Base-by-base conservation (phyloP, 2,888 invertebrate species). In the Lymantria dispar region DNA sequence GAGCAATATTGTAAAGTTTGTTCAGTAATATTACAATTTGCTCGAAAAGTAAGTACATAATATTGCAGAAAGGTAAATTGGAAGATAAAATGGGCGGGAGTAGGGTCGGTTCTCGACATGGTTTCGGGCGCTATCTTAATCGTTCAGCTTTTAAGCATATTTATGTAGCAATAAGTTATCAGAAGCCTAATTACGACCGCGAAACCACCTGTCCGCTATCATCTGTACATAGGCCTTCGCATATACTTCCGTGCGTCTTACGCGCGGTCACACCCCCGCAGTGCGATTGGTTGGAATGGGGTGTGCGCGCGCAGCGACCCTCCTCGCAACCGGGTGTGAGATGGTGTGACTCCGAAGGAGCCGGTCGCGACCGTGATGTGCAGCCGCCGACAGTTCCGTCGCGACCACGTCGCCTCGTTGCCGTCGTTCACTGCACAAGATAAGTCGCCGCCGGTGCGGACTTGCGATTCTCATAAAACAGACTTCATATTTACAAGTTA, bases 131-230 rank as follows among this genome's bases (percentile, higher is more conserved):
- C 80, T 87, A 86, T 84, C 85, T 87, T 84, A 83, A 85, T 81
- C 85, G 84, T 78, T 77, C 79, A 78, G 79, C 80, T 76, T 80
- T 85, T 84, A 82, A 83, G 76, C 77, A 81, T 85, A 85, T 88
- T 87, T 90, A 87, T 85, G 85, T 83, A 81, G 85, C 82, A 87
- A 88, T 87, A 87, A 88, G 81, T 89, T 89, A 87, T 87, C 85
- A 85, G 85, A 72, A 78, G 87, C 84, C 89, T 91, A 91, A 91
- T 90, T 91, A 88, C 85, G 82, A 81, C 79, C 82, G 81, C 86
- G 89, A 87, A 90, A 89, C 90, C 91, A 90, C 91, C 91, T 91
- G 91, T 91, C 90, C 89, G 89, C 87, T 87, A 85, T 85, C 85
- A 84, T 80, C 86, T 85, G 91, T 91, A 91, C 90, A 91, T 91